phyloP scores from a whole-genome alignment of 2,113 vertebrate species.

The Pelecanus crispus region DNA sequence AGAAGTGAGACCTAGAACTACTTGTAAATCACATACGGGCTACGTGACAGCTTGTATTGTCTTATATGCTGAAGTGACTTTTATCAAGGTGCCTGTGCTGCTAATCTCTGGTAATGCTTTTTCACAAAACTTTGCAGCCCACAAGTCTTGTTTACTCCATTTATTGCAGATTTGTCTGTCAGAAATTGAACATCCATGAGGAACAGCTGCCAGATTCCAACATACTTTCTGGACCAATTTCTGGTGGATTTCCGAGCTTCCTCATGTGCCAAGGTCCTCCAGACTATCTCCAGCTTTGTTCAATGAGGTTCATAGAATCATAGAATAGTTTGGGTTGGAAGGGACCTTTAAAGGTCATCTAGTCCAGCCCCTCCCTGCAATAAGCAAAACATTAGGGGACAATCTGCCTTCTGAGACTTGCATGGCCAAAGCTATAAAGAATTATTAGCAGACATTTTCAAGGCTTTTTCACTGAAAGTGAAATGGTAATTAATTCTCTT shows the following conservation, averaged over 20 bases:
- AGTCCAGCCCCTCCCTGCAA: too few species aligned
- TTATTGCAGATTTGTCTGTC: background rate
- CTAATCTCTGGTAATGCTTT: background rate
- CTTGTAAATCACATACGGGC: background rate
- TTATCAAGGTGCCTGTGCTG: background rate
- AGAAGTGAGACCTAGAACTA: background rate
- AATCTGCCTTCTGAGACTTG: background rate
- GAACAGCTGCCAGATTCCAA: background rate
- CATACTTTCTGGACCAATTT: accelerated
- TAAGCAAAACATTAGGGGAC: background rate
- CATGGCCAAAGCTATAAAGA: background rate
- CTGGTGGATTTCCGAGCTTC: background rate
- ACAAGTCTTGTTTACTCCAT: background rate
- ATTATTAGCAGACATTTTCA: background rate
- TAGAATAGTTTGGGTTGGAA: too few species aligned
- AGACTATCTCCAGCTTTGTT: background rate
- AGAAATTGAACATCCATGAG: background rate
- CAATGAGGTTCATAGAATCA: background rate
- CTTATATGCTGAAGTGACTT: background rate
- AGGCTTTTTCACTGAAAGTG: background rate
- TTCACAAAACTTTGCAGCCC: background rate
- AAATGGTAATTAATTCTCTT: conserved; percentile 20
- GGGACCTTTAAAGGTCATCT: too few species aligned
- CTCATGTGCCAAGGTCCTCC: background rate
- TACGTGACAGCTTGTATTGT: background rate